Conservation (phyloP, 1,140 invertebrate genomes). For the Eupristina koningsbergeri region DNA sequence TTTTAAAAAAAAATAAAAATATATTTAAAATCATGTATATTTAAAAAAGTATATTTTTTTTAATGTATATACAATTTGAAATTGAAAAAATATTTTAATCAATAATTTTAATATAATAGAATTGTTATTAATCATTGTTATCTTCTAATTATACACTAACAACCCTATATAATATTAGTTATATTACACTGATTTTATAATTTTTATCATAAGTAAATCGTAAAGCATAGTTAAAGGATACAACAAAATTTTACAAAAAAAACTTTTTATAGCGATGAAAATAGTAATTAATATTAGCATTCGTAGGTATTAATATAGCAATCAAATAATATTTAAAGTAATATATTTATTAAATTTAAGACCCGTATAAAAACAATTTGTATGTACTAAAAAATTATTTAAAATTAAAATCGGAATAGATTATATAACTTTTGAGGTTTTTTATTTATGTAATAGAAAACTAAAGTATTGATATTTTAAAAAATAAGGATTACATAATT, state of each 20-base stretch:
- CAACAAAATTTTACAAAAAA: not conserved
- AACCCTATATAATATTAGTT: not conserved
- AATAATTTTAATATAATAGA: not conserved
- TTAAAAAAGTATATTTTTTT: too few species aligned
- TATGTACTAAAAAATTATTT: too few species aligned
- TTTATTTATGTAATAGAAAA: not conserved
- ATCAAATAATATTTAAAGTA: too few species aligned
- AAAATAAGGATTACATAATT: too few species aligned
- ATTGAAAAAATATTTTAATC: too few species aligned
- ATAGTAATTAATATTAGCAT: not conserved
- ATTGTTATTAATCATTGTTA: not conserved
- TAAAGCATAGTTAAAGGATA: not conserved
- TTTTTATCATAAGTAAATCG: not conserved
- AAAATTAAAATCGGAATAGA: too few species aligned
- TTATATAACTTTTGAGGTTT: too few species aligned
- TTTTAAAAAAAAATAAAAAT: too few species aligned
- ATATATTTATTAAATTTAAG: not conserved
- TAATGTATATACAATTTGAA: not conserved
- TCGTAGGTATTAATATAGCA: too few species aligned
- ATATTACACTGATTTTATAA: not conserved
- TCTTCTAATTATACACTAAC: not conserved
- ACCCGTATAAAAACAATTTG: not conserved
- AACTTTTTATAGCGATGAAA: not conserved
- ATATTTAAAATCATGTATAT: too few species aligned
- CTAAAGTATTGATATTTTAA: not conserved